phyloP scores from a whole-genome alignment of 2,888 invertebrate species.

The Cyaniris semiargus region DNA sequence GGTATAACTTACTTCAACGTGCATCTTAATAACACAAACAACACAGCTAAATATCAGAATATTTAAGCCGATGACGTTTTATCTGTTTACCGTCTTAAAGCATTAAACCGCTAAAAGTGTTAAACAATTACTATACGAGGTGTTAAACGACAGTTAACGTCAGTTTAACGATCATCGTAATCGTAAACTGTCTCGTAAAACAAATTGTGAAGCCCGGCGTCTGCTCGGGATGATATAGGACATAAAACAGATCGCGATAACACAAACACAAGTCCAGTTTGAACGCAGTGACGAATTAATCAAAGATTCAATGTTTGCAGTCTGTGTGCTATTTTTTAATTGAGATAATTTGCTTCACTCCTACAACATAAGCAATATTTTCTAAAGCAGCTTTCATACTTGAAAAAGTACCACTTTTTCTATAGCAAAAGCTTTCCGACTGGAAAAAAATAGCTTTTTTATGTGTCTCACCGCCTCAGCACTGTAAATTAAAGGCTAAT shows the following conservation, averaged over 20 bases:
- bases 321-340: not conserved
- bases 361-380: too few species aligned
- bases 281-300: slow-evolving; percentile 20
- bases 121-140: slow-evolving; percentile 65
- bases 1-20: too few species aligned
- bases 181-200: slow-evolving; percentile 76
- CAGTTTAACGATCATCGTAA: slow-evolving; percentile 70
- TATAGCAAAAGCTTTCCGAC: too few species aligned
- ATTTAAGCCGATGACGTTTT: slow-evolving; percentile 34
- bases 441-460: not conserved
- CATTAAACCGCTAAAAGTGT: slow-evolving; percentile 48
- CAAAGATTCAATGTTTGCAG: not conserved
- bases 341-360: too few species aligned
- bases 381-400: too few species aligned
- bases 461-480: too few species aligned
- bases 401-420: too few species aligned
- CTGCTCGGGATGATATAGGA: slow-evolving; percentile 38
- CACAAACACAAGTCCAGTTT: not conserved
- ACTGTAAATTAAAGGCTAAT: not conserved
- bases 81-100: slow-evolving; percentile 62
- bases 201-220: slow-evolving; percentile 59
- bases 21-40: not conserved
- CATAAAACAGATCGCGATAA: slow-evolving; percentile 27
- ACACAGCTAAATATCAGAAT: not conserved
- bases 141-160: slow-evolving; percentile 76